Base-by-base conservation (phyloP, 53 echinoderm and acorn worm genomes). In the Actinopyga echinites region DNA sequence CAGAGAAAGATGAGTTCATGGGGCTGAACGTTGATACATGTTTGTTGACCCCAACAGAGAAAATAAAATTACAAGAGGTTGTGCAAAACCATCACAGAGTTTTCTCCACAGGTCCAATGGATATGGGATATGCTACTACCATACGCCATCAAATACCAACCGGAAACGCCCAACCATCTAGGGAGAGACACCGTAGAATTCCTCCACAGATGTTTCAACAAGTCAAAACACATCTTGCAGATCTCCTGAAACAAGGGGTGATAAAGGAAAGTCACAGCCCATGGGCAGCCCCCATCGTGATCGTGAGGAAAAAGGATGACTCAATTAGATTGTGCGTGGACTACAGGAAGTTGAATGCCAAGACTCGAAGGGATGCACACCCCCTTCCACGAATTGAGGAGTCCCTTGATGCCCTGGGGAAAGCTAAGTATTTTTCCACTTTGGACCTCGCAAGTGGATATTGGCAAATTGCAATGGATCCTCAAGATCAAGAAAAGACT, bases 381-480 rank as follows among this genome's bases (percentile, higher is more conserved):
- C 90, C 90, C 13, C 38, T 89, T 9, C 90, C 90, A 1, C 67
- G 90, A 60, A 85, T 89, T 29, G 83, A 82, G 15, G 83, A 88
- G 64, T 74, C 88, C 26, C 75, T 88, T 1, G 83, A 89, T 77
- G 84, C 89, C 24, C 68, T 89, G 1, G 54, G 56, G 34, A 60
- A 64, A 37, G 54, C 89, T 8, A 58, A 36, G 24, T 84, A 77
- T 78, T 88, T 88, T 64, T 83, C 83, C 21, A 88, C 88, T n/a
- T 37, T 88, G 3, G 83, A 87, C 44, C 74, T 88, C 3, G 74
- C 61, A 21, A 77, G 77, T 8, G 85, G 79, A 49, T 85, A 85
- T 32, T 85, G 85, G 85, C 85, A 86, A 75, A 74, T 85, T 8
- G 38, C 57, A 8, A 73, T 85, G 82, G 60, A 85, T 36, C 74